These are phyloP conservation scores for Chironomus riparius DNA, from an alignment of 2,888 invertebrate species.

Conservation along the genomic window DNA sequence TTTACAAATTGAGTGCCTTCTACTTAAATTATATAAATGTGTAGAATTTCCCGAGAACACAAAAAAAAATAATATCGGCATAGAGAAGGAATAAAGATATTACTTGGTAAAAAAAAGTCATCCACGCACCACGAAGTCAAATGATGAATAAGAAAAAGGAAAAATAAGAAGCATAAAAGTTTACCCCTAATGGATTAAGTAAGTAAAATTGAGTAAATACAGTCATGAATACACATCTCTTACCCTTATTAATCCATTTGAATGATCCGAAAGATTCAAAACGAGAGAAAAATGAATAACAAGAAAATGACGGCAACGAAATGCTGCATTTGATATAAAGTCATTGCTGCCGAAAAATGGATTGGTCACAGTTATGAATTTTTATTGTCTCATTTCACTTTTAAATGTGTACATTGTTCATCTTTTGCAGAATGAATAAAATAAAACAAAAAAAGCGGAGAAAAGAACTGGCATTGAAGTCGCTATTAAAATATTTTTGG, in stretches of 20 bases:
- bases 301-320: slow-evolving; percentile 16
- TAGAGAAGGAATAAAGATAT: neutral
- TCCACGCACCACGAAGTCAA: slow-evolving; percentile 1
- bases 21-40: neutral
- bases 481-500: too few relatives aligned
- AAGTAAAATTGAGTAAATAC: slow-evolving; percentile 15
- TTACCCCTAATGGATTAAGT: slow-evolving; percentile 23
- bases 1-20: slow-evolving; percentile 4
- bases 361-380: slow-evolving; percentile 27
- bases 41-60: neutral
- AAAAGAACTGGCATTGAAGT: too few relatives aligned
- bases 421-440: neutral
- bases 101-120: neutral
- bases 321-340: slow-evolving; percentile 24
- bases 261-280: slow-evolving; percentile 1
- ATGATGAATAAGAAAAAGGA: neutral
- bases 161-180: neutral
- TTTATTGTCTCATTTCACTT: slow-evolving; percentile 24
- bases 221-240: slow-evolving; percentile 24
- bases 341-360: slow-evolving; percentile 22
- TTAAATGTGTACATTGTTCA: neutral
- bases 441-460: neutral
- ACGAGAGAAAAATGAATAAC: neutral
- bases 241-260: slow-evolving; percentile 24
- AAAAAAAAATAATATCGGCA: neutral